These are phyloP conservation scores for Trichopria drosophilae DNA, from an alignment of 2,888 invertebrate genomes.

Conservation along the genomic window DNA sequence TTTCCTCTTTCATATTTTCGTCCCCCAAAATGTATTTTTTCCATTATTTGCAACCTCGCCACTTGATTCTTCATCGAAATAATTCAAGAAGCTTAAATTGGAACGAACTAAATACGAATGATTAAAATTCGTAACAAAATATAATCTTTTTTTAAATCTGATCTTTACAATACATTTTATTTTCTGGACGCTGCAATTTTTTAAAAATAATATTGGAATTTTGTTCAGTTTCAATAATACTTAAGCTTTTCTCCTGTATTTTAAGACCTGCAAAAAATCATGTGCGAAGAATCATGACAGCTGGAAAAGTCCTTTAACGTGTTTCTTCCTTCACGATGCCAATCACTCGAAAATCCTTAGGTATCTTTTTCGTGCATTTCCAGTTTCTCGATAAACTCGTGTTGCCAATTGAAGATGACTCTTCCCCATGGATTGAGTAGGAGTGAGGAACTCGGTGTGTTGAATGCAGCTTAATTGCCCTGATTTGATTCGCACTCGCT, in stretches of 20 bases:
- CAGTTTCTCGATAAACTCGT: too few species aligned
- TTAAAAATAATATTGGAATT: not conserved
- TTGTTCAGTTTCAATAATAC: too few species aligned
- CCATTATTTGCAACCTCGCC: too few species aligned
- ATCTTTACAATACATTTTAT: not conserved
- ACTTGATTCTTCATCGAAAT: too few species aligned
- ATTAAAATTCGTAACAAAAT: too few species aligned
- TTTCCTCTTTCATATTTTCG: too few species aligned
- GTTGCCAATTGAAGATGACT: too few species aligned
- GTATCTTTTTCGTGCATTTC: conserved; percentile 15
- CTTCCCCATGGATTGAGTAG: conserved; percentile 8
- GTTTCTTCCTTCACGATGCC: conserved; percentile 47
- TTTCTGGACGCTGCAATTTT: not conserved
- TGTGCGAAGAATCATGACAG: not conserved
- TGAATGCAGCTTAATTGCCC: conserved; percentile 57
- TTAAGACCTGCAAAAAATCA: conserved; percentile 1
- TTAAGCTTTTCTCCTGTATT: too few species aligned
- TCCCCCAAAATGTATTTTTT: too few species aligned
- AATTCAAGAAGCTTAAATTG: too few species aligned
- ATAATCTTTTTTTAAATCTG: conserved; percentile 1
- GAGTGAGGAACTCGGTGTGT: conserved; percentile 24
- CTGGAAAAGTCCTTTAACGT: conserved; percentile 38
- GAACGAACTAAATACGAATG: too few species aligned
- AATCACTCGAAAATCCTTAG: conserved; percentile 38
- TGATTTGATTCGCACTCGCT: conserved; percentile 48